Conservation (phyloP, 2,113 vertebrate species). For the Vulpes vulpes region DNA sequence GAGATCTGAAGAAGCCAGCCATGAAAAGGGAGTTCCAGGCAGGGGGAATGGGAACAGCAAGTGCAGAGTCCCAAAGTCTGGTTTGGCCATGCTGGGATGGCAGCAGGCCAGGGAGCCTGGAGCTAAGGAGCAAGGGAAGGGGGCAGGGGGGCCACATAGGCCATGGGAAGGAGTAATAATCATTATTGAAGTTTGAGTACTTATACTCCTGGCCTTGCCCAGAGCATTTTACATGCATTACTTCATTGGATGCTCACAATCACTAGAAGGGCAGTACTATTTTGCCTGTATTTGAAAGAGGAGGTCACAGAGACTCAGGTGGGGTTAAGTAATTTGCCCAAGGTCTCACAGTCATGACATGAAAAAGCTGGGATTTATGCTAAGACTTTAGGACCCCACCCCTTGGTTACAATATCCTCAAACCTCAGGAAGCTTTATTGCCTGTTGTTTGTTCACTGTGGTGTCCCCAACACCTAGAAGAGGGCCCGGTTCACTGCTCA, state of each 20-base stretch:
- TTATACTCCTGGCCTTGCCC: not conserved
- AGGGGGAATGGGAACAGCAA: not conserved
- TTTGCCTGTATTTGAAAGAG: not conserved
- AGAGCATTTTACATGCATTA: not conserved
- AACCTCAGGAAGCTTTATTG: not conserved
- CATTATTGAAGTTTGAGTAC: not conserved
- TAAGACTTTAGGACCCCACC: not conserved
- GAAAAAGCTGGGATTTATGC: not conserved
- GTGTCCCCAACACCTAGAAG: not conserved
- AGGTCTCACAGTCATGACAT: not conserved
- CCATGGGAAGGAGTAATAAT: not conserved
- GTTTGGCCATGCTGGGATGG: not conserved
- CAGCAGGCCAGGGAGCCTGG: not conserved
- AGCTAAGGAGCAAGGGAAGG: not conserved
- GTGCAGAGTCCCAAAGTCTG: not conserved
- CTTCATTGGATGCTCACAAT: not conserved
- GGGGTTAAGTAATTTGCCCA: not conserved
- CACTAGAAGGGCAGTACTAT: not conserved
- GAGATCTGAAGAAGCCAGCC: not conserved
- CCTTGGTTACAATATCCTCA: not conserved
- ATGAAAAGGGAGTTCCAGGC: not conserved
- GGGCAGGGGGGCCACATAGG: not conserved
- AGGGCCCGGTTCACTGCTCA: not conserved
- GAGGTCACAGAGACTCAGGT: not conserved
- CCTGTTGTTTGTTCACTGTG: not conserved